Conservation (phyloP, 2,888 invertebrate species). For the Nebria salina region DNA sequence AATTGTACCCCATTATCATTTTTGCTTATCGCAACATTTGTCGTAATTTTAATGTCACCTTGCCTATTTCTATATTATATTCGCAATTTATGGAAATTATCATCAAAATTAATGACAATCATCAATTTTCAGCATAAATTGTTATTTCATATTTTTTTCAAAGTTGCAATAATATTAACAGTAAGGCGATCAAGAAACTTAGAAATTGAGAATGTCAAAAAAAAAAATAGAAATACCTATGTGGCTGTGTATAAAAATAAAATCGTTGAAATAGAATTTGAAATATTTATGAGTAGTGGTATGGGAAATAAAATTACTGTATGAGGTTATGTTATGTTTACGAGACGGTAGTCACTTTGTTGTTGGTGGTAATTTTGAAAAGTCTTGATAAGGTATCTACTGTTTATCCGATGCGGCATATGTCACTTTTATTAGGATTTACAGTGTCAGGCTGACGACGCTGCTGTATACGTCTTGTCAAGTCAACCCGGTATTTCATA, state of each 20-base stretch:
- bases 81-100: too few relatives aligned
- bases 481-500: constrained; percentile 33
- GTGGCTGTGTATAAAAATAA: too few relatives aligned
- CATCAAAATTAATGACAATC: too few relatives aligned
- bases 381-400: constrained; percentile 31
- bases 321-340: neutral
- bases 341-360: constrained; percentile 14
- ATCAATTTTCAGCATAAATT: too few relatives aligned
- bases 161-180: too few relatives aligned
- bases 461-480: constrained; percentile 25
- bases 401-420: constrained; percentile 26
- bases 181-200: too few relatives aligned
- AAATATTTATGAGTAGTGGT: neutral
- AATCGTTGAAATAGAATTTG: too few relatives aligned
- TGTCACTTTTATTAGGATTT: constrained; percentile 55
- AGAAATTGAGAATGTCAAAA: too few relatives aligned
- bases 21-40: constrained; percentile 31
- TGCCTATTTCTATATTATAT: neutral
- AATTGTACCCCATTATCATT: neutral
- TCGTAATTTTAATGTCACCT: constrained; percentile 24
- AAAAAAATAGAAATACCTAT: too few relatives aligned
- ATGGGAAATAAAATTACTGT: neutral
- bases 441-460: constrained; percentile 49
- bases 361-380: constrained; percentile 33
- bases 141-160: too few relatives aligned